Evolutionary conservation across 1,140 invertebrate species (phyloP).

Genomic region (Psix sp.): DNA sequence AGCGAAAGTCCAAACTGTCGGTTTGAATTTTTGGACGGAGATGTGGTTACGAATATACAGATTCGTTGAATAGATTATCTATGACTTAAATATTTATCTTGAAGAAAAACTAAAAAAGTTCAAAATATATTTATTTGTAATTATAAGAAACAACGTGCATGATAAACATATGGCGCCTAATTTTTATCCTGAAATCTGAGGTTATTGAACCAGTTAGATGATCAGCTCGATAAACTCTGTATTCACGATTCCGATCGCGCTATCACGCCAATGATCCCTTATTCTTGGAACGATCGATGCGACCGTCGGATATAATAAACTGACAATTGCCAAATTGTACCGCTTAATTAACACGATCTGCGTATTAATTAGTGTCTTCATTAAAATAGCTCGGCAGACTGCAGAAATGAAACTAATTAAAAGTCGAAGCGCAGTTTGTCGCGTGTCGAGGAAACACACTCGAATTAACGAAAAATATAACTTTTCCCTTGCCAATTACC

Average conservation of each 20-base stretch:
- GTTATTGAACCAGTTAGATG: constrained; percentile 26
- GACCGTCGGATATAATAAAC: no score
- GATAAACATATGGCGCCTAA: no score
- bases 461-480: constrained; percentile 26
- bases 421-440: constrained; percentile 23
- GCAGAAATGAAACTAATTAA: constrained; percentile 26
- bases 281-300: constrained; percentile 2
- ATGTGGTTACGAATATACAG: no score
- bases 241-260: constrained; percentile 20
- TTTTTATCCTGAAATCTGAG: no score
- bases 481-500: constrained; percentile 69
- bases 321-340: no score
- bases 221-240: constrained; percentile 14
- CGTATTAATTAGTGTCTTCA: no score
- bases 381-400: constrained; percentile 12
- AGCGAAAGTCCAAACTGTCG: constrained; percentile 6
- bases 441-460: constrained; percentile 58
- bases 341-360: no score
- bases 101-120: no score
- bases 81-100: no score
- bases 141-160: no score
- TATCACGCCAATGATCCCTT: constrained; percentile 12
- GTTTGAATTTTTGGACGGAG: constrained; percentile 25
- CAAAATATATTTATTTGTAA: no score
- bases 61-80: no score